These are phyloP conservation scores for Steinernema scapterisci DNA, from an alignment of 2,888 invertebrate species.

Conservation along the genomic window DNA sequence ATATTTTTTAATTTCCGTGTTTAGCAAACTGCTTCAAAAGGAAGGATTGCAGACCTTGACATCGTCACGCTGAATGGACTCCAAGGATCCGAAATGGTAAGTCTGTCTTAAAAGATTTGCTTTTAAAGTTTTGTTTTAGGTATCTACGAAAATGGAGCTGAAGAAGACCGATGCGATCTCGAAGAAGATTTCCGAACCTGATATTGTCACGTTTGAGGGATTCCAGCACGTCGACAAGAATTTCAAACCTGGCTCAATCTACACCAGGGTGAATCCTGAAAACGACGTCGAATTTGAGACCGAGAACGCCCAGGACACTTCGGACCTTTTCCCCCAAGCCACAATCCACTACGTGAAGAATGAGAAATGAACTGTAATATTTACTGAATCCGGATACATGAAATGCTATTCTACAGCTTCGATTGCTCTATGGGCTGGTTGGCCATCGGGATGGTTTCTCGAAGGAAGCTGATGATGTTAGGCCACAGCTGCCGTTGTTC, in stretches of 20 bases:
- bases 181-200: neutral
- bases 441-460: neutral
- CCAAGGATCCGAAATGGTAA: too few species aligned
- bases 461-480: neutral
- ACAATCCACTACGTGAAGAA: neutral
- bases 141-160: neutral
- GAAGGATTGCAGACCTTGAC: neutral
- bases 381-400: neutral
- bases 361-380: neutral
- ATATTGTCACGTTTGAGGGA: constrained; percentile 14
- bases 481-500: constrained; percentile 13
- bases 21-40: neutral
- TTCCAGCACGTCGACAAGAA: constrained; percentile 6
- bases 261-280: neutral
- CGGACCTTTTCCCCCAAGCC: neutral
- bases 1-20: too few species aligned
- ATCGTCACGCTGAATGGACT: constrained; percentile 5
- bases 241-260: neutral
- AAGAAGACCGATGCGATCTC: neutral
- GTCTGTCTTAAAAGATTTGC: neutral
- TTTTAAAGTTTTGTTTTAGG: neutral
- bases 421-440: neutral
- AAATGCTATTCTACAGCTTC: neutral
- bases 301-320: neutral
- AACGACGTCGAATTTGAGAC: too few species aligned